Percentiles rank a stretch among this genome's conserved stretches.
These are phyloP conservation scores for Drosophila lini DNA, from an alignment of 1,140 invertebrate genomes.

Conservation along the genomic window DNA sequence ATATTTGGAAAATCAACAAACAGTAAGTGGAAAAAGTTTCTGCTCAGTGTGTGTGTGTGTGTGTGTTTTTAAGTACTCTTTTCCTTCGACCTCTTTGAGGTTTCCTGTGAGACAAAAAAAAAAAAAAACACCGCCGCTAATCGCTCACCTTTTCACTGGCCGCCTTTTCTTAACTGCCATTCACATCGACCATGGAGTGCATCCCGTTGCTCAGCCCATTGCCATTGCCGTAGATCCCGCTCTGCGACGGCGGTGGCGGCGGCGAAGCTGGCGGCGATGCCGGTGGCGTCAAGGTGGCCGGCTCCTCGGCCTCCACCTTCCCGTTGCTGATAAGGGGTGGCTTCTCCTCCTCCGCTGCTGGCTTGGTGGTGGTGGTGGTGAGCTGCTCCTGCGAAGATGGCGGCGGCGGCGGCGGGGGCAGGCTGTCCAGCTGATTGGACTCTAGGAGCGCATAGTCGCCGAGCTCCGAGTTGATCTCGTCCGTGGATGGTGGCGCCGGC, in stretches of 20 bases:
- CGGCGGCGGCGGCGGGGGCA: constrained; percentile 81
- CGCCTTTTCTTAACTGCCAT: constrained; percentile 73
- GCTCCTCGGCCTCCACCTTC: constrained; percentile 40
- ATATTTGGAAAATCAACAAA: constrained; percentile 74
- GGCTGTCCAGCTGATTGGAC: constrained; percentile 78
- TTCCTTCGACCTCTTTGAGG: constrained; percentile 31
- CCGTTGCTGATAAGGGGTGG: constrained; percentile 10
- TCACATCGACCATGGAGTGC: constrained; percentile 66
- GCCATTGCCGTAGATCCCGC: constrained; percentile 32
- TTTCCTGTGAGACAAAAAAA: constrained; percentile 1
- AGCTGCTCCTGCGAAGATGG: constrained; percentile 28
- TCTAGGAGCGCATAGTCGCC: constrained; percentile 72
- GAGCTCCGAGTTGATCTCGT: constrained; percentile 79
- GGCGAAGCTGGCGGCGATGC: constrained; percentile 74
- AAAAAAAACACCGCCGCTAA: neutral
- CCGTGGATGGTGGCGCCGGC: constrained; percentile 78
- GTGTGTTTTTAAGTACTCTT: constrained; percentile 21
- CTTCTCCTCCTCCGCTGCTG: constrained; percentile 8
- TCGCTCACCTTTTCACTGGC: constrained; percentile 8
- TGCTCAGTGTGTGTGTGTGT: constrained; percentile 14
- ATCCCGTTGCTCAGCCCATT: constrained; percentile 60
- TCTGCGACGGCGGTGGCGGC: constrained; percentile 41
- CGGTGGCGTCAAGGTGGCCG: constrained; percentile 71
- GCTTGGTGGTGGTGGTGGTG: constrained; percentile 3
- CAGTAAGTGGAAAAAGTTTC: constrained; percentile 70